These are phyloP conservation scores for Leuctra nigra DNA, from an alignment of 2,888 invertebrate genomes.

Conservation along the genomic window DNA sequence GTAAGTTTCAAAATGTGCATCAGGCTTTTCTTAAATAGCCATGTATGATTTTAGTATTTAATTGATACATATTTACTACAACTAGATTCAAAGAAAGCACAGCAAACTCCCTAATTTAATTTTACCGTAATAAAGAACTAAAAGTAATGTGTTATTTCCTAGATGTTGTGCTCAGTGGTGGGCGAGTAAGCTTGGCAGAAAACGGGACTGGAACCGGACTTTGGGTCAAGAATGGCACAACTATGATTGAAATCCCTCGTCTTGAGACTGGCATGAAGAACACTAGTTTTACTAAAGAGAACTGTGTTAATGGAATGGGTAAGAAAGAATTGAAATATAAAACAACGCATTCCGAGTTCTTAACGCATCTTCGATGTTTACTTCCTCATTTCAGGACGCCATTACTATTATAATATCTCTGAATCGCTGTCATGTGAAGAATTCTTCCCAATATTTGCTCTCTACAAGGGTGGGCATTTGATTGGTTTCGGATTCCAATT, in stretches of 20 bases:
- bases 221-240: conserved; percentile 10
- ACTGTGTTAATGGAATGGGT: conserved; percentile 20
- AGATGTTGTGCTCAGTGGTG: conserved; percentile 3
- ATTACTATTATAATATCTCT: conserved; percentile 31
- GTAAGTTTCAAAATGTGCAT: conserved; percentile 9
- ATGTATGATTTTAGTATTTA: too few relatives aligned
- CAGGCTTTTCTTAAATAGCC: too few relatives aligned
- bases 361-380: too few relatives aligned
- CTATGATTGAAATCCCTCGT: conserved; percentile 10
- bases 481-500: conserved; percentile 29
- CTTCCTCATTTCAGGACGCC: conserved; percentile 29
- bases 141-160: background rate
- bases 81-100: too few relatives aligned
- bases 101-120: too few relatives aligned
- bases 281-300: conserved; percentile 6
- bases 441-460: conserved; percentile 26
- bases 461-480: conserved; percentile 11
- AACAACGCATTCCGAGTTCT: background rate
- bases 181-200: conserved; percentile 4
- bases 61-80: too few relatives aligned
- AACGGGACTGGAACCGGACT: conserved; percentile 14
- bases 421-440: conserved; percentile 22
- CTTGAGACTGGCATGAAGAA: conserved; percentile 1
- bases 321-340: background rate
- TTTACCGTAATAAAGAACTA: too few relatives aligned